These are phyloP conservation scores for Hycleus cichorii DNA, from an alignment of 1,140 invertebrate species.

Conservation along the genomic window DNA sequence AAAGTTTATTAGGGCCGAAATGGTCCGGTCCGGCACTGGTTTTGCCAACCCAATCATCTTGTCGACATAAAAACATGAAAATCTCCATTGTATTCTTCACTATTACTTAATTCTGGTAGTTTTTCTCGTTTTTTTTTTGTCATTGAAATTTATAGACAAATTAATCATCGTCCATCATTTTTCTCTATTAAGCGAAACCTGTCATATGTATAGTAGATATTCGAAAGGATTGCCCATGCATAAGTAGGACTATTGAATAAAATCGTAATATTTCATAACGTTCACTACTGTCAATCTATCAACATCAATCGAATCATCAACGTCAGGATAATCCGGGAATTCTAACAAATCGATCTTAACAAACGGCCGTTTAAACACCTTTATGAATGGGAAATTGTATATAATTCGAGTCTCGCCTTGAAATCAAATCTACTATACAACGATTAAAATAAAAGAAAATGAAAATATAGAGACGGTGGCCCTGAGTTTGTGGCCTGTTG, in stretches of 20 bases:
- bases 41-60: too few relatives aligned
- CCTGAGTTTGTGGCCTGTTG: too few relatives aligned
- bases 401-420: too few relatives aligned
- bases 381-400: too few relatives aligned
- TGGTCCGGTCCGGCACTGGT: too few relatives aligned
- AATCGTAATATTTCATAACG: constrained; percentile 11
- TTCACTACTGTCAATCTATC: constrained; percentile 11
- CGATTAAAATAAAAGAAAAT: too few relatives aligned
- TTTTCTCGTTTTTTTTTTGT: background rate
- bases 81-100: too few relatives aligned
- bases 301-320: constrained; percentile 13
- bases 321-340: constrained; percentile 9
- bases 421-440: too few relatives aligned
- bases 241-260: constrained; percentile 9
- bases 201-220: constrained; percentile 1
- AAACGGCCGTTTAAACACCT: too few relatives aligned
- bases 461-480: too few relatives aligned
- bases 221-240: constrained; percentile 10
- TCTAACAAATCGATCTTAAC: constrained; percentile 11
- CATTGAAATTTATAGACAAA: constrained; percentile 6
- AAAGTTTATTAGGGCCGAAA: too few relatives aligned
- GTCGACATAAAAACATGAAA: too few relatives aligned
- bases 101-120: constrained; percentile 2
- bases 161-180: constrained; percentile 14
- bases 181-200: constrained; percentile 10